Percentiles rank a stretch among this genome's conserved stretches.
Evolutionary conservation across 1,140 invertebrate species (phyloP).

Genomic region (Lineus longissimus): DNA sequence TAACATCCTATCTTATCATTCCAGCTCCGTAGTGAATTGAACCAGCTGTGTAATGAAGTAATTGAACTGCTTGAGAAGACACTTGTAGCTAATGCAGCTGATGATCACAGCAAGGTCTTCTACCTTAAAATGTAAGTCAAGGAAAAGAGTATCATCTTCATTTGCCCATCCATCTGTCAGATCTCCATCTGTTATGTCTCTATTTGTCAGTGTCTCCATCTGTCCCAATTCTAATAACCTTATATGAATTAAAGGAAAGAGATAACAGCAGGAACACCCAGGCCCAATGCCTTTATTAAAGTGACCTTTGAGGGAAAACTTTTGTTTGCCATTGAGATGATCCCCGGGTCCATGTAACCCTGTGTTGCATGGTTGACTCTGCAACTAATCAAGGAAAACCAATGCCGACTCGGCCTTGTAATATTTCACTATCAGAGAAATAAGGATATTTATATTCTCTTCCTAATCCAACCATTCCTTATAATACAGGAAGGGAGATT

Average conservation of each 20-base stretch:
- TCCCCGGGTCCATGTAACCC: no score
- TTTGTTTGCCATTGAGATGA: no score
- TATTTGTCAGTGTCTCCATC: background rate
- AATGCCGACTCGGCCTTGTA: no score
- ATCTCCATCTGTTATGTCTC: background rate
- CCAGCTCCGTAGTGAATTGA: background rate
- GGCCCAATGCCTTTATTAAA: no score
- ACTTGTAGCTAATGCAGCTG: background rate
- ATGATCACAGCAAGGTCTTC: background rate
- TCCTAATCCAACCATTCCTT: no score
- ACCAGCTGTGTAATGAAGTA: conserved; percentile 4
- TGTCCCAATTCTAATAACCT: background rate
- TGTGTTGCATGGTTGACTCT: no score
- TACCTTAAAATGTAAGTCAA: background rate
- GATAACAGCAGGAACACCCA: no score
- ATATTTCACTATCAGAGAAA: no score
- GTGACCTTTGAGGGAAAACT: no score
- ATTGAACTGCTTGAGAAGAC: background rate
- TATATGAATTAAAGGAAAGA: background rate
- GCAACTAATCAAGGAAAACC: no score
- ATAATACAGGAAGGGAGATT: conserved; percentile 81
- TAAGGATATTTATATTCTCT: no score
- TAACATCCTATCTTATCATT: background rate
- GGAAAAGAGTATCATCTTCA: background rate
- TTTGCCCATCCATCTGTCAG: background rate